Evolutionary conservation across 2,888 invertebrate genomes (phyloP), one percentile per base, ranked within the genome.

Genomic region (Scrobipalpa costella): DNA sequence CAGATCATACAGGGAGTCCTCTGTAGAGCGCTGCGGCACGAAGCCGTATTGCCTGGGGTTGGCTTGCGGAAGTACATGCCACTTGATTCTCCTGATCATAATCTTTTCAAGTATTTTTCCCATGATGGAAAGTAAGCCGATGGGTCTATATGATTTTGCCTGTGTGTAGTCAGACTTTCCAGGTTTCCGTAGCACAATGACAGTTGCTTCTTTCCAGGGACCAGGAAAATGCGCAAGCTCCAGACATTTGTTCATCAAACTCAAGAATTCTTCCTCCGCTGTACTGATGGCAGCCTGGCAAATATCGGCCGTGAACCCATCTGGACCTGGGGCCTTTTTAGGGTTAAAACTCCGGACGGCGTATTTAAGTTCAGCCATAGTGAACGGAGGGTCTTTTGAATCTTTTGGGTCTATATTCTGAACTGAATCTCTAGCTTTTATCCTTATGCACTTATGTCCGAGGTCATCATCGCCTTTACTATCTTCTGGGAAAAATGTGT

Each of bases 1-100:
- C 1, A 66, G 55, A 50, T 0, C 9, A 49, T 65, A 55, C 36
- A 58, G 63, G 57, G 47, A 49, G 57, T 63, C 58, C 33, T 57
- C 63, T n/a, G n/a, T n/a, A 2, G 58, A 49, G 8, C 64, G 19
- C 7, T 57, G 57, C 3, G 57, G 57, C 36, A 57, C 38, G 15
- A 38, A 38, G 1, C 38, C 57, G 57, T 36, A 57, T 38, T 57
- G 57, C 38, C 17, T 11, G 15, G 57, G 8, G 38, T 38, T 57
- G 11, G 7, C n/a, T 57, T 1, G 57, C n/a, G 57, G 38, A 57
- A 17, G 0, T n/a, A 57, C 2, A 15, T 57, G 19, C 2, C 7
- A 38, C 17, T 57, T 57, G 5, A 57, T 17, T 1, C 57, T 36
- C 2, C n/a, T 8, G 9, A 57, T 17, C 17, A 57, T 0, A 36